Evolutionary conservation across 2,888 invertebrate genomes (phyloP).

Genomic region (Chrysolina oricalcia): DNA sequence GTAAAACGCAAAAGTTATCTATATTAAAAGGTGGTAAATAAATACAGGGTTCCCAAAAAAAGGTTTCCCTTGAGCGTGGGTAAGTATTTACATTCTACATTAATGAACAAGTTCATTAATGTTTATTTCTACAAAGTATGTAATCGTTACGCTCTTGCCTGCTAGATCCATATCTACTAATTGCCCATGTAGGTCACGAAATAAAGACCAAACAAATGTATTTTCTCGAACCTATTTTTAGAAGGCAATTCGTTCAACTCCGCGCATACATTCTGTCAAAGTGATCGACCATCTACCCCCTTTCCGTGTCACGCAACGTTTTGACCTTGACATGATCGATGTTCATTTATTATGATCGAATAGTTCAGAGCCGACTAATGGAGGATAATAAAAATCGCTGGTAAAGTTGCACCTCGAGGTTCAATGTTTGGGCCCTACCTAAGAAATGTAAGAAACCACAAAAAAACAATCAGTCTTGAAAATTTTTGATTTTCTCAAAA

Average conservation of each 20-base stretch:
- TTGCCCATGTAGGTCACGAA: neutral
- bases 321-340: slow-evolving; percentile 32
- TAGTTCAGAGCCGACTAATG: neutral
- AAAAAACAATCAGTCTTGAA: too few relatives aligned
- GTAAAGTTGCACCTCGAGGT: neutral
- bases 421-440: neutral
- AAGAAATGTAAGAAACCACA: too few relatives aligned
- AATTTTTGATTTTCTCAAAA: too few relatives aligned
- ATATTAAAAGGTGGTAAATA: too few relatives aligned
- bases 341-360: neutral
- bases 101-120: slow-evolving; percentile 2
- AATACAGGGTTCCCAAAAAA: too few relatives aligned
- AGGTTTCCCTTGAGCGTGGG: too few relatives aligned
- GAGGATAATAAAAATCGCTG: too few relatives aligned
- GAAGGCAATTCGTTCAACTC: slow-evolving; percentile 28
- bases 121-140: neutral
- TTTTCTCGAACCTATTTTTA: slow-evolving; percentile 36
- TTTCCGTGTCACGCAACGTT: slow-evolving; percentile 25
- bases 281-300: slow-evolving; percentile 27
- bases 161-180: slow-evolving; percentile 28
- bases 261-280: slow-evolving; percentile 19
- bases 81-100: too few relatives aligned
- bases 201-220: slow-evolving; percentile 12
- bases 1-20: too few relatives aligned
- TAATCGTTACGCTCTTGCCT: neutral